phyloP scores from a whole-genome alignment of 2,797 vertebrate species.

The Chaunax sp. region DNA sequence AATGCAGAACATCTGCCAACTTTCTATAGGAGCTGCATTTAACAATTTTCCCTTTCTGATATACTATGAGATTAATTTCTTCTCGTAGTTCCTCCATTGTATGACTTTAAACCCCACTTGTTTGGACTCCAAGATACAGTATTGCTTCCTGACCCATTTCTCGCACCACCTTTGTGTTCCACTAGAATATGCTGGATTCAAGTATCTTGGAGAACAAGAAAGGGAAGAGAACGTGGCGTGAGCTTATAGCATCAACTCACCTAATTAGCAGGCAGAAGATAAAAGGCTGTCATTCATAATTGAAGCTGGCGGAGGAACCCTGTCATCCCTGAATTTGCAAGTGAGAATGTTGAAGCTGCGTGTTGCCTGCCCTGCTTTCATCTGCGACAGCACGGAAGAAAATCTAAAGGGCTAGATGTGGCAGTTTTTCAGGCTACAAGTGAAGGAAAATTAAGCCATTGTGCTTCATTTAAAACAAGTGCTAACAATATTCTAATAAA shows the following conservation, averaged over 20 bases:
- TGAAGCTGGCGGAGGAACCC: conserved; percentile 76
- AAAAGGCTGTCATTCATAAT: conserved; percentile 85
- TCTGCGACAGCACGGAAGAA: conserved; percentile 60
- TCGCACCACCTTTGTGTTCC: conserved; percentile 24
- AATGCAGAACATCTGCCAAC: background rate
- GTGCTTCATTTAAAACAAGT: conserved; percentile 61
- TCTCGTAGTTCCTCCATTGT: conserved; percentile 16
- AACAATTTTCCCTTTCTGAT: conserved; percentile 20
- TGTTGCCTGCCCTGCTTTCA: conserved; percentile 77
- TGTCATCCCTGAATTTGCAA: conserved; percentile 81
- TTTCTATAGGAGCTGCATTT: background rate
- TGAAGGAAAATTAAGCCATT: conserved; percentile 58
- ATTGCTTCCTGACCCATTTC: conserved; percentile 55
- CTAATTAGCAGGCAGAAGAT: conserved; percentile 82
- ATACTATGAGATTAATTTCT: background rate
- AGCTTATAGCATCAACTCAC: conserved; percentile 65
- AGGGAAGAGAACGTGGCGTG: conserved; percentile 30
- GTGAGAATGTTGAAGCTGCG: conserved; percentile 71
- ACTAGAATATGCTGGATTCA: conserved; percentile 50
- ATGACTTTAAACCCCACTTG: conserved; percentile 44
- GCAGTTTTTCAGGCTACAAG: conserved; percentile 54
- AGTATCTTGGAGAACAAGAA: conserved; percentile 59
- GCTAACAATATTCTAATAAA: conserved; percentile 34
- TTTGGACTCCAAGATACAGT: conserved; percentile 60
- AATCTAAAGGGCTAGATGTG: conserved; percentile 59